Base-by-base conservation (phyloP, 2,113 vertebrate genomes). In the Lathamus discolor region DNA sequence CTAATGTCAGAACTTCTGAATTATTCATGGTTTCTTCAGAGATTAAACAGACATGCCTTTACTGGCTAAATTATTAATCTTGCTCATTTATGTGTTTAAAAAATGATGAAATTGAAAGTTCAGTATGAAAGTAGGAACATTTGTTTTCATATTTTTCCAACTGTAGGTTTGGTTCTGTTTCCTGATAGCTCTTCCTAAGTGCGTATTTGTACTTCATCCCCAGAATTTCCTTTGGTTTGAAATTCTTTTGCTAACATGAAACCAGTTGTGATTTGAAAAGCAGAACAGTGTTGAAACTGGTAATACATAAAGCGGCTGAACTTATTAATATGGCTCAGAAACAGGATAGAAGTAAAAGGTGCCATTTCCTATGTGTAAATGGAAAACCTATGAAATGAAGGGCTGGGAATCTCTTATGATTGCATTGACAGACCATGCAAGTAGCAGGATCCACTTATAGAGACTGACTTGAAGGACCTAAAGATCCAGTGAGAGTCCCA, bases 11-110 rank as follows among this genome's bases (percentile, higher is more conserved):
- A 93, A 97, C 96, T 85, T 61, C 39, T 98, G 46, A 98, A 98
- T 98, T 97, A 98, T 98, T 98, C 66, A 98, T 81, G 57, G 55
- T n/a, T 74, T 90, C 48, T 93, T 96, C 90, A 97, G 85, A 77
- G 33, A 44, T 84, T 97, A 93, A 98, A 84, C 54, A 75, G 96
- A 98, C 97, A 97, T 97, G 97, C 92, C 87, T 95, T 91, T 88
- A 79, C 76, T 29, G 44, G 27, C 61, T 95, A 82, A 96, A 98
- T 97, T 98, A 98, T 97, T 97, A 88, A 97, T 96, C 74, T 95
- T 79, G n/a, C 67, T 66, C 92, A 49, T 93, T 93, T 94, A 69
- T 83, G 13, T 81, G 37, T 91, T 88, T 48, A 66, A 93, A 93
- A 52, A 86, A 89, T 44, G 22, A 63, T 80, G 49, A 74, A 74